Percentiles rank a stretch among this genome's conserved stretches.
Conservation (phyloP, 2,888 invertebrate genomes). For the Eristalis arbustorum region DNA sequence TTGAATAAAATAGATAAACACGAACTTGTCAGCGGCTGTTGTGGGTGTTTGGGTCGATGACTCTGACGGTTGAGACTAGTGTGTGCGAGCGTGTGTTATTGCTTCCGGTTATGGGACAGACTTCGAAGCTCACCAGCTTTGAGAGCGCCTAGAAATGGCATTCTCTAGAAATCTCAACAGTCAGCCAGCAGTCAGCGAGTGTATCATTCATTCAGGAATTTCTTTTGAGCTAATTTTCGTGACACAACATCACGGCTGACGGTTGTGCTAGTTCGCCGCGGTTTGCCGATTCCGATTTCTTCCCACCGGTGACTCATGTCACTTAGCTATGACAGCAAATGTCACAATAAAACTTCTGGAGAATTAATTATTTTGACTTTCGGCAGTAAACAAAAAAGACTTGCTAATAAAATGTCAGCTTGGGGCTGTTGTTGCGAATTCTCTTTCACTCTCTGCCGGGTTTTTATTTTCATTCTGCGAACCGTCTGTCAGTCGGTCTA, state of each 20-base stretch:
- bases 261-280: background rate
- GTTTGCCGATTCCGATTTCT: background rate
- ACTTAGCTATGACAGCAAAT: constrained; percentile 13
- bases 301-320: constrained; percentile 37
- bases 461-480: constrained; percentile 1
- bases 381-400: background rate
- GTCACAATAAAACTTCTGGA: constrained; percentile 33
- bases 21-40: background rate
- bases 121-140: background rate
- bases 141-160: background rate
- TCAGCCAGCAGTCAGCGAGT: background rate
- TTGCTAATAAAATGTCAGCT: background rate
- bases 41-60: constrained; percentile 37
- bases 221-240: constrained; percentile 33
- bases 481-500: background rate
- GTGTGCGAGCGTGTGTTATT: constrained; percentile 16
- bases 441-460: background rate
- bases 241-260: background rate
- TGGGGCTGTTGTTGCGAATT: background rate
- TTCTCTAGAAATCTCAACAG: background rate
- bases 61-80: background rate
- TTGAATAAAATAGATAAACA: constrained; percentile 32
- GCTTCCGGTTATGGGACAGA: constrained; percentile 28
- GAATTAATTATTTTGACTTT: constrained; percentile 25
- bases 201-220: background rate